Percentiles rank a stretch among this genome's conserved stretches.
Conservation (phyloP, 2,113 vertebrate genomes). For the Pelobates fuscus region DNA sequence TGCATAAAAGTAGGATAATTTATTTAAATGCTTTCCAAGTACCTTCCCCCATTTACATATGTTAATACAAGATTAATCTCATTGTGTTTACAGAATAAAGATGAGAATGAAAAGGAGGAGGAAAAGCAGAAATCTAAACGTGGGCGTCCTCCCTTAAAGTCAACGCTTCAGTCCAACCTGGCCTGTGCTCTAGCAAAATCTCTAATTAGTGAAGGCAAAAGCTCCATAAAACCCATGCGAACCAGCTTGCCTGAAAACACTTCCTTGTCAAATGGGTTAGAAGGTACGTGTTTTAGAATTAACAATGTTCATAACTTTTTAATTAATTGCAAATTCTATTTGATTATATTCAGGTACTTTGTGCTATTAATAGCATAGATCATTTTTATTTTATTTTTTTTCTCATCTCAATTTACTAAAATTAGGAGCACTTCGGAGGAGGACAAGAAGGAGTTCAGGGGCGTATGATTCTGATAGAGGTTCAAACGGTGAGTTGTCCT, state of each 20-base stretch:
- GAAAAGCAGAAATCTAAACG: constrained; percentile 82
- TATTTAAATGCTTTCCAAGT: too few relatives aligned
- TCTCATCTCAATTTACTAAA: too few relatives aligned
- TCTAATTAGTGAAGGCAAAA: constrained; percentile 76
- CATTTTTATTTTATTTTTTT: too few relatives aligned
- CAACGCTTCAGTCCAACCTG: constrained; percentile 73
- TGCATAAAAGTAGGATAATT: too few relatives aligned
- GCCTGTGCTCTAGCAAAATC: constrained; percentile 77
- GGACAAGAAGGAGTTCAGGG: constrained; percentile 74
- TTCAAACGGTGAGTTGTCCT: constrained; percentile 71
- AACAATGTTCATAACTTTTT: too few relatives aligned
- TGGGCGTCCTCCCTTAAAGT: constrained; percentile 87
- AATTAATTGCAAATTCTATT: too few relatives aligned
- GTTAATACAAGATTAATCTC: too few relatives aligned
- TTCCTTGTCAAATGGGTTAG: constrained; percentile 72
- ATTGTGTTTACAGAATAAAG: constrained; percentile 80
- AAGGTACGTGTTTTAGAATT: constrained; percentile 62
- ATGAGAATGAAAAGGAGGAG: constrained; percentile 81
- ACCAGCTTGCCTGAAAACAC: constrained; percentile 61
- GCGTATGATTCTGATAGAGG: constrained; percentile 79
- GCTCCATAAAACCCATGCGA: constrained; percentile 64
- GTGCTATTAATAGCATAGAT: too few relatives aligned
- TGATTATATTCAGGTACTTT: too few relatives aligned
- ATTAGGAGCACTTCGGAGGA: constrained; percentile 72
- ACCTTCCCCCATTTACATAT: too few relatives aligned